Evolutionary conservation across 2,113 vertebrate genomes (phyloP).

Genomic region (Albula goreensis): DNA sequence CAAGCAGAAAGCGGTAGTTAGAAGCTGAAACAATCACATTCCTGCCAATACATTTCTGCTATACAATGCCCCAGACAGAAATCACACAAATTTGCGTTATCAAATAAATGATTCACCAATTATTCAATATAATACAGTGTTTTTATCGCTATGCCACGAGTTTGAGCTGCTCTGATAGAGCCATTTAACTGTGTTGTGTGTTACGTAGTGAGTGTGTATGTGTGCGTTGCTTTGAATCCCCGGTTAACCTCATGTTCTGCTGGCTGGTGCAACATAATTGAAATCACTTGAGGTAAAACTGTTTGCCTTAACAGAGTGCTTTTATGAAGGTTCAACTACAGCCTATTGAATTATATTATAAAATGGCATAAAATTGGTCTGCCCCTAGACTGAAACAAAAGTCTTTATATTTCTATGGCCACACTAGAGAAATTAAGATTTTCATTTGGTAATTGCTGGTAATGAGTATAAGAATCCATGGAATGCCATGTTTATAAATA

Average conservation of each 20-base stretch:
- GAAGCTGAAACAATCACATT: no score
- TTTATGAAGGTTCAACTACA: slow-evolving; percentile 45
- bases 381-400: slow-evolving; percentile 54
- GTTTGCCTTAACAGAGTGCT: slow-evolving; percentile 39
- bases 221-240: slow-evolving; percentile 37
- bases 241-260: slow-evolving; percentile 45
- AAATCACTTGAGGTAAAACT: slow-evolving; percentile 61
- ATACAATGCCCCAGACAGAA: no score
- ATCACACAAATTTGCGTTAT: no score
- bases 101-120: no score
- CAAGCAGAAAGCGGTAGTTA: no score
- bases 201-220: not conserved
- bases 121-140: no score
- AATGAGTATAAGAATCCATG: slow-evolving; percentile 57
- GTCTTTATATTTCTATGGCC: slow-evolving; percentile 61
- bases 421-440: slow-evolving; percentile 54
- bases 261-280: slow-evolving; percentile 49
- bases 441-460: slow-evolving; percentile 59
- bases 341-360: slow-evolving; percentile 63
- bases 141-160: no score
- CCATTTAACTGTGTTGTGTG: not conserved
- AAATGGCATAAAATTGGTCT: slow-evolving; percentile 54
- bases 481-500: slow-evolving; percentile 63
- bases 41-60: no score
- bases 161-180: no score